Evolutionary conservation across 1,140 invertebrate genomes (phyloP), one percentile per base, ranked within the genome.

Genomic region (Penaeus indicus): DNA sequence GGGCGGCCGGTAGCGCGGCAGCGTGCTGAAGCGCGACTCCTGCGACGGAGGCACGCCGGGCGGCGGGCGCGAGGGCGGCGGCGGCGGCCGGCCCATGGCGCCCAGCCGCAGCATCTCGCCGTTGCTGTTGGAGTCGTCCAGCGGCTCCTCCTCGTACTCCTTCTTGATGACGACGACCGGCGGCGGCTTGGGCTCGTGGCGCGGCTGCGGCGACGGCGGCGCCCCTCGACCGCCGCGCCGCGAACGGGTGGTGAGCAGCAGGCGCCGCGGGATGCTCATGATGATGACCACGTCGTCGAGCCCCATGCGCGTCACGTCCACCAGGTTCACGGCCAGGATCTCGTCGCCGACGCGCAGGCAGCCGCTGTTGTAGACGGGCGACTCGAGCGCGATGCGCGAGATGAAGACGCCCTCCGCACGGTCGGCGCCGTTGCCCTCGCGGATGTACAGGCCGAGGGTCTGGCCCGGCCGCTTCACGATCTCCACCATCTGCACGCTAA

Each of bases 391-490:
- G 93, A 99, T 99, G 92, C 98, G 95, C 1, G 98, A 99, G 93
- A 99, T 99, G 94, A 99, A 99, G 85, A 99, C 98, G 54, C 99
- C 99, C 92, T 98, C 97, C 69, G 95, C 95, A 79, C 97, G 95
- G 92, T 98, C 97, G 63, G 97, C 95, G 4, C 98, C 98, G 92
- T 99, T 98, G 32, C 98, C 98, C 93, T 99, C 98, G 54, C 99
- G 95, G 92, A 99, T 99, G 92, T 99, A 99, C 84, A 99, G 95
- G 69, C 99, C 99, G 81, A 99, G 94, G 11, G 98, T 99, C 94
- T 99, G 99, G 38, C 98, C 99, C 3, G 99, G 99, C 91, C 98
- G 95, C 94, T 99, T 99, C 89, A 99, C 98, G 92, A 99, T 99
- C 94, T 99, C 99, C 90, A 99, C 98, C 92, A 99, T 96, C 93